These are phyloP conservation scores for Grammomys surdaster DNA, from an alignment of 2,113 vertebrate genomes.

Conservation along the genomic window DNA sequence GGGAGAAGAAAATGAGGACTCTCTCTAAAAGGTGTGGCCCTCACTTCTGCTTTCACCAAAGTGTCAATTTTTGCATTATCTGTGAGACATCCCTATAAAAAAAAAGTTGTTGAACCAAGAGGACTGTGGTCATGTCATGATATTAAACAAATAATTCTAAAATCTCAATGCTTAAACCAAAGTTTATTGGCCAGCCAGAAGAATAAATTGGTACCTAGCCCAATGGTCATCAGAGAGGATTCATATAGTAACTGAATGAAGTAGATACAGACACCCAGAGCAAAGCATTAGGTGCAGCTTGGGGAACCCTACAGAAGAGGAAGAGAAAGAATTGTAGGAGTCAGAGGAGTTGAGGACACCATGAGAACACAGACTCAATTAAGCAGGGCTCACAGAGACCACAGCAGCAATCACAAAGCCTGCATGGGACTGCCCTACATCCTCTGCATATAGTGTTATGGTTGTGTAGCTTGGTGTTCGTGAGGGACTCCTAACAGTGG, in stretches of 20 bases:
- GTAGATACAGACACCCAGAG: not conserved
- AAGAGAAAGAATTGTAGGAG: not conserved
- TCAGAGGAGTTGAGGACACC: not conserved
- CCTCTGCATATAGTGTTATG: not conserved
- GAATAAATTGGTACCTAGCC: not conserved
- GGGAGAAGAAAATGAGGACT: not conserved
- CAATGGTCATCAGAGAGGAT: not conserved
- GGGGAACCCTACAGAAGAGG: not conserved
- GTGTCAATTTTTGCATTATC: rapidly evolving
- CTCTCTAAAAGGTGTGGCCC: not conserved
- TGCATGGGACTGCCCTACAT: not conserved
- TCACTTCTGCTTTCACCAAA: not conserved
- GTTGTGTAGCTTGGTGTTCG: not conserved
- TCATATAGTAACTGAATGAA: not conserved
- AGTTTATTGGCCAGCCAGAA: not conserved
- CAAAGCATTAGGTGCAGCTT: not conserved
- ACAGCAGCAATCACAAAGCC: not conserved
- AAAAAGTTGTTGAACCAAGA: not conserved
- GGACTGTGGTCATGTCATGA: not conserved
- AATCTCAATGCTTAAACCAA: not conserved
- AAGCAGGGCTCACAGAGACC: not conserved
- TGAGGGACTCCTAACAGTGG: not conserved
- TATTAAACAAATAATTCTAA: not conserved
- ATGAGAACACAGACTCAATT: not conserved
- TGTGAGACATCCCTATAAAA: not conserved